Conservation (phyloP, 2,888 invertebrate genomes). For the Apoderus coryli region DNA sequence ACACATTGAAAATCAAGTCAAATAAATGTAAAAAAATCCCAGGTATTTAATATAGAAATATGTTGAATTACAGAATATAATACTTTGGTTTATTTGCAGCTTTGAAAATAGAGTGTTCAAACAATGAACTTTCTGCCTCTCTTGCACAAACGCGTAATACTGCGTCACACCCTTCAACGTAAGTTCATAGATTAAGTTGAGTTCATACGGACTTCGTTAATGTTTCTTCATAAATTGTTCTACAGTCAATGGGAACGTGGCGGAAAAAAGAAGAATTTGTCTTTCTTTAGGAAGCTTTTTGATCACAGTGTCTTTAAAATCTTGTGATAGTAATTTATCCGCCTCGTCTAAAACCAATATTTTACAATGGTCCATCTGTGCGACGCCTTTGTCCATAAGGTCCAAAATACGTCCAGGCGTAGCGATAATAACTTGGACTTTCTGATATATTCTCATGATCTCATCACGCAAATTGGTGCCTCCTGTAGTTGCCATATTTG, state of each 20-base stretch:
- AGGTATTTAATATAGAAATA: too few species aligned
- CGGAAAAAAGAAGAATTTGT: constrained; percentile 96
- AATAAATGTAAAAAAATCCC: too few species aligned
- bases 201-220: constrained; percentile 94
- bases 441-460: constrained; percentile 98
- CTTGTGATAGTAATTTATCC: constrained; percentile 96
- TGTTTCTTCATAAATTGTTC: constrained; percentile 99
- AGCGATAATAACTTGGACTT: constrained; percentile 97
- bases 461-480: constrained; percentile 96
- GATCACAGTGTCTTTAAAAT: constrained; percentile 98
- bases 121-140: constrained; percentile 99
- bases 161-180: constrained; percentile 99
- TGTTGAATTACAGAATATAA: constrained; percentile 99
- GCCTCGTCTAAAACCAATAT: constrained; percentile 98
- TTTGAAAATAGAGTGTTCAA: constrained; percentile 99
- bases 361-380: constrained; percentile 86
- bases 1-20: too few species aligned
- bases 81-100: constrained; percentile 99
- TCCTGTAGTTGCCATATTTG: constrained; percentile 99
- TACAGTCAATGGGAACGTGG: constrained; percentile 97
- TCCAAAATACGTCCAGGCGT: constrained; percentile 99
- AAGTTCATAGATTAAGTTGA: constrained; percentile 98
- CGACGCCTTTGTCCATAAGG: constrained; percentile 85
- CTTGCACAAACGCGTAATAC: constrained; percentile 99
- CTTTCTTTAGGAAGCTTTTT: constrained; percentile 82